Conservation (phyloP, 2,888 invertebrate genomes). For the Podabrus alpinus region DNA sequence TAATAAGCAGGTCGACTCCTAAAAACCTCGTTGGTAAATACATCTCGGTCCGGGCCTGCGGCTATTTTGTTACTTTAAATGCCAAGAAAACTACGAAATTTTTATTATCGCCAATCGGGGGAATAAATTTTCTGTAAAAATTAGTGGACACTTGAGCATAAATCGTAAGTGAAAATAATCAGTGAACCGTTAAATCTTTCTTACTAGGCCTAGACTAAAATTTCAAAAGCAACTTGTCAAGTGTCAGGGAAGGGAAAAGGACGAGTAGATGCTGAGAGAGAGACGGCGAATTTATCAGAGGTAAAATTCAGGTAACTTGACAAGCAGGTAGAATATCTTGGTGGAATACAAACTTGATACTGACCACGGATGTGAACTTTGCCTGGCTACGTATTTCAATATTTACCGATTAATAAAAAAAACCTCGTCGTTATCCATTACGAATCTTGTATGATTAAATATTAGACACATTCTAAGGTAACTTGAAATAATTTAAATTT, state of each 20-base stretch:
- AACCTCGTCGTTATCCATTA: not conserved
- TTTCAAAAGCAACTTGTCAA: slow-evolving; percentile 57
- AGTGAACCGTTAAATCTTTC: slow-evolving; percentile 35
- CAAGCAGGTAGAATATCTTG: slow-evolving; percentile 33
- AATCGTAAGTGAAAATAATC: slow-evolving; percentile 38
- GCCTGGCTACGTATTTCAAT: slow-evolving; percentile 13
- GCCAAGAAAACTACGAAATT: not conserved
- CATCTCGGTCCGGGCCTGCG: not conserved
- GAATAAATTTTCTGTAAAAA: not conserved
- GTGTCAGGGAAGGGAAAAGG: slow-evolving; percentile 51
- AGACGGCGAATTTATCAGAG: slow-evolving; percentile 39
- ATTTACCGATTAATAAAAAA: slow-evolving; percentile 8
- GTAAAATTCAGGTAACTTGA: slow-evolving; percentile 49
- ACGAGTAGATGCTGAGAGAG: slow-evolving; percentile 36
- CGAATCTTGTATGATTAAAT: not conserved
- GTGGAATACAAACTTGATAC: slow-evolving; percentile 5
- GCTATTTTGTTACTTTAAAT: not conserved
- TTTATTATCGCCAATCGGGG: not conserved
- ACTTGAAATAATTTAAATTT: slow-evolving; percentile 5
- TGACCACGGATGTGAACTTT: slow-evolving; percentile 21
- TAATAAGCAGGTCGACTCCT: not conserved
- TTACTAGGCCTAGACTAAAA: slow-evolving; percentile 51
- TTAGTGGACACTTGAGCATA: not conserved
- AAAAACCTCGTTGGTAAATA: not conserved
- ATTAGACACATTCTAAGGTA: not conserved